These are phyloP conservation scores for Drosophila mimica DNA, from an alignment of 2,888 invertebrate genomes.

Conservation along the genomic window DNA sequence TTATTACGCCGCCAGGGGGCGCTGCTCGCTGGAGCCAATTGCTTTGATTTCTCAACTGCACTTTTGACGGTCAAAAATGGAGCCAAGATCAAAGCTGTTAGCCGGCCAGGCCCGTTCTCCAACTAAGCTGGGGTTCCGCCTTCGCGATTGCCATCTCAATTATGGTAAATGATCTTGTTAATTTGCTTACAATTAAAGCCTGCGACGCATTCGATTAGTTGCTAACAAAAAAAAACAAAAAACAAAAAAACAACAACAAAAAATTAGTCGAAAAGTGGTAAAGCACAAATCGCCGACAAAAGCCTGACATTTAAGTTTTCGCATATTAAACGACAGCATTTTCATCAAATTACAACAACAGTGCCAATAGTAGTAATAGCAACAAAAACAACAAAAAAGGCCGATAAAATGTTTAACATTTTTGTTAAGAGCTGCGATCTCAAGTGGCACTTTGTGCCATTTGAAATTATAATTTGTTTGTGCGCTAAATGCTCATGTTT, in stretches of 20 bases:
- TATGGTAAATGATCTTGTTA: slow-evolving; percentile 78
- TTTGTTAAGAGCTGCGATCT: slow-evolving; percentile 65
- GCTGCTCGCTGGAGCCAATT: slow-evolving; percentile 47
- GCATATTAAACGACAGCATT: slow-evolving; percentile 65
- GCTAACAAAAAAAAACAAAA: slow-evolving; percentile 21
- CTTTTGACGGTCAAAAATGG: slow-evolving; percentile 40
- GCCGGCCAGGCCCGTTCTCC: slow-evolving; percentile 26
- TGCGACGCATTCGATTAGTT: slow-evolving; percentile 61
- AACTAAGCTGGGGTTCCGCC: slow-evolving; percentile 61
- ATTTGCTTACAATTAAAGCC: slow-evolving; percentile 72
- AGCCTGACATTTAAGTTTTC: slow-evolving; percentile 57
- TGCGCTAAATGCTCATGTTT: slow-evolving; percentile 73
- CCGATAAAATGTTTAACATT: slow-evolving; percentile 73
- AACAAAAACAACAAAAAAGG: slow-evolving; percentile 41
- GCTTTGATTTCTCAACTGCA: slow-evolving; percentile 39
- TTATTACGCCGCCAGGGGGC: slow-evolving; percentile 52
- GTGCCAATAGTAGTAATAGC: slow-evolving; percentile 24
- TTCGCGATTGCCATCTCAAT: slow-evolving; percentile 68
- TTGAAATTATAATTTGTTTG: slow-evolving; percentile 79
- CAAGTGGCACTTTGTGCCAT: slow-evolving; percentile 76
- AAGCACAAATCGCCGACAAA: slow-evolving; percentile 68
- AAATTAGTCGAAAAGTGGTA: slow-evolving; percentile 40
- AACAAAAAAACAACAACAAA: not conserved
- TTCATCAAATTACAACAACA: slow-evolving; percentile 47
- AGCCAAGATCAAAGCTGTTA: slow-evolving; percentile 54